Conservation (phyloP, 2,113 vertebrate species). For the Cepphus grylle region DNA sequence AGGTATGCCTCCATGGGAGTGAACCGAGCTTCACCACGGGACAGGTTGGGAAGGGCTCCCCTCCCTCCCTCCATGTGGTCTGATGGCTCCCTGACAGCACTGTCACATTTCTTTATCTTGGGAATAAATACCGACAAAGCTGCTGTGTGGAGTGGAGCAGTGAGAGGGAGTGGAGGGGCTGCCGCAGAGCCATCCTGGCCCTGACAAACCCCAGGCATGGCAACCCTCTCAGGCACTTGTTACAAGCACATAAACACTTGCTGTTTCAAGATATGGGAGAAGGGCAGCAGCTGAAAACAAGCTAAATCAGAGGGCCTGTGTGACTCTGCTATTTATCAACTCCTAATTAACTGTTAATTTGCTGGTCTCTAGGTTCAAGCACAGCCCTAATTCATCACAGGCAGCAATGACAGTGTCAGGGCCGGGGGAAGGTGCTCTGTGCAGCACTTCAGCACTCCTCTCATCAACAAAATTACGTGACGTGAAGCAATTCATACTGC, state of each 20-base stretch:
- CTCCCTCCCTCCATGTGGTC: not conserved
- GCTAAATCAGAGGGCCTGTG: not conserved
- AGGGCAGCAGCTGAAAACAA: constrained; percentile 57
- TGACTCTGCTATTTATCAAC: constrained; percentile 83
- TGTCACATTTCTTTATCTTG: not conserved
- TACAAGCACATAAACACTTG: constrained; percentile 86
- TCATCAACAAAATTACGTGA: not conserved
- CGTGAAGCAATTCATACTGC: not conserved
- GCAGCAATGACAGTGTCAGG: constrained; percentile 58
- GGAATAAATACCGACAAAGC: constrained; percentile 24
- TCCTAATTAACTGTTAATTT: constrained; percentile 84
- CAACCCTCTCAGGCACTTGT: constrained; percentile 81
- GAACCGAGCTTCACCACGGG: not conserved
- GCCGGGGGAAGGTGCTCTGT: not conserved
- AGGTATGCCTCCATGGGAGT: not conserved
- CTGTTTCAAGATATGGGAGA: constrained; percentile 68
- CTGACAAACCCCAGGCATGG: constrained; percentile 82
- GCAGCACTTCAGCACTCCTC: not conserved
- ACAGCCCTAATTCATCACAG: constrained; percentile 78
- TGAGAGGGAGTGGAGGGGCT: not conserved
- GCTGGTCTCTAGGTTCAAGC: constrained; percentile 80
- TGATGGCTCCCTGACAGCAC: not conserved
- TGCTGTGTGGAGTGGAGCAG: not conserved
- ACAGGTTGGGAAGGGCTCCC: not conserved
- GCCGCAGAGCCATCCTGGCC: constrained; percentile 72